Evolutionary conservation across 2,888 invertebrate species (phyloP), one percentile per base, ranked within the genome.

Genomic region (Eucera pruinosa): DNA sequence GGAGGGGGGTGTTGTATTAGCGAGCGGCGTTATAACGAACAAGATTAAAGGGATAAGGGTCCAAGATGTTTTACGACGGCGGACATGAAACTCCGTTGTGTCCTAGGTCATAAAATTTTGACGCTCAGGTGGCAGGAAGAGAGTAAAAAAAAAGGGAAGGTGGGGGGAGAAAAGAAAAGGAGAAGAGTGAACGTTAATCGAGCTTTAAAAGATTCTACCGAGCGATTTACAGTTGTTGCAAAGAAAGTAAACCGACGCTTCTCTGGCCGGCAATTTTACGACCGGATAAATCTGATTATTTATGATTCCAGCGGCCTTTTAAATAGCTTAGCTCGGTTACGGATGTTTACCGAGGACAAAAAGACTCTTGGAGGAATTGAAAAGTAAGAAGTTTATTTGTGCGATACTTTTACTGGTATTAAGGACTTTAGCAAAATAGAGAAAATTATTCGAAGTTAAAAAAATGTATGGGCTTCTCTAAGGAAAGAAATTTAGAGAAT

Each of bases 31-130:
- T 75, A 66, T 78, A 85, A 79, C 85, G 83, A 85, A 84, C 72
- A 70, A 85, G 84, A 85, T 81, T 85, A 83, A 71, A 81, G 65
- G 78, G 81, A 83, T 84, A 81, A 84, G 77, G 58, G 57, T 52
- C 69, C 66, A 57, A 78, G 78, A 77, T 80, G 74, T 81, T 84
- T 84, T 84, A 84, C 68, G 85, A 54, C 52, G 76, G 71, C 43
- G 57, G 61, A 78, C 71, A 64, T 57, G 85, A 72, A 77, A 77
- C 72, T 73, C 52, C 76, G 67, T 73, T 54, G 77, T 72, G 66
- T 52, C 74, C 57, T 30, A 18, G 73, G 41, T 81, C 84, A 60
- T 84, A 82, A 84, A 84, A 81, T 82, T 85, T 85, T 80, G 80
- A 80, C 82, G 78, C 75, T 61, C 47, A 43, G 48, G 25, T 33